Evolutionary conservation across 2,888 invertebrate genomes (phyloP).

Genomic region (Steinernema scapterisci): DNA sequence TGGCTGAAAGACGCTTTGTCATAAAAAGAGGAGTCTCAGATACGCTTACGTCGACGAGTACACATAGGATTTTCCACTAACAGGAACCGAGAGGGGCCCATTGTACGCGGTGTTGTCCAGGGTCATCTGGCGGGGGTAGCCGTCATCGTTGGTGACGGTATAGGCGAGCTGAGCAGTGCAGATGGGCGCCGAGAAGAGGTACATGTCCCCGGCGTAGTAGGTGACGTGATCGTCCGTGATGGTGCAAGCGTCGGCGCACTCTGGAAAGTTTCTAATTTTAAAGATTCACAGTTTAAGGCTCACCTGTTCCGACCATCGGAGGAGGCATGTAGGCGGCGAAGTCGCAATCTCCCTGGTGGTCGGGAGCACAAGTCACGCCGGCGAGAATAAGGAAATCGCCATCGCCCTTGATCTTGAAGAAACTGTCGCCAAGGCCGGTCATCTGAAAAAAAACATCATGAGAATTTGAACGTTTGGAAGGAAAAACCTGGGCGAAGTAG

Average conservation of each 20-base stretch:
- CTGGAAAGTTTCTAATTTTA: background rate
- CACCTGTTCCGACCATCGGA: background rate
- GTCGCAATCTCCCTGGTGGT: slow-evolving; percentile 17
- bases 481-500: slow-evolving; percentile 30
- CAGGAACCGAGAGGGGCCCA: background rate
- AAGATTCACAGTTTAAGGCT: too few relatives aligned
- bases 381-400: slow-evolving; percentile 24
- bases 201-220: background rate
- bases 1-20: background rate
- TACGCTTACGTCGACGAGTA: background rate
- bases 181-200: background rate
- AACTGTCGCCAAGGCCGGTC: slow-evolving; percentile 12
- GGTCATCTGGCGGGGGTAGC: background rate
- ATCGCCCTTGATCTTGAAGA: background rate
- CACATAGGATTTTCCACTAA: background rate
- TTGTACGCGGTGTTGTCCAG: background rate
- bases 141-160: background rate
- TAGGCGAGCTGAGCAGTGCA: background rate
- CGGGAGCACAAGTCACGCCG: slow-evolving; percentile 29
- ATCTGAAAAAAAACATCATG: slow-evolving; percentile 13
- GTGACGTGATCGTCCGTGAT: background rate
- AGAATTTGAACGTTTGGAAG: too few relatives aligned
- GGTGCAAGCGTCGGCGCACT: background rate
- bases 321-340: slow-evolving; percentile 35
- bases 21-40: too few relatives aligned